Evolutionary conservation across 2,888 invertebrate species (phyloP).

Genomic region (Smittia aterrima): DNA sequence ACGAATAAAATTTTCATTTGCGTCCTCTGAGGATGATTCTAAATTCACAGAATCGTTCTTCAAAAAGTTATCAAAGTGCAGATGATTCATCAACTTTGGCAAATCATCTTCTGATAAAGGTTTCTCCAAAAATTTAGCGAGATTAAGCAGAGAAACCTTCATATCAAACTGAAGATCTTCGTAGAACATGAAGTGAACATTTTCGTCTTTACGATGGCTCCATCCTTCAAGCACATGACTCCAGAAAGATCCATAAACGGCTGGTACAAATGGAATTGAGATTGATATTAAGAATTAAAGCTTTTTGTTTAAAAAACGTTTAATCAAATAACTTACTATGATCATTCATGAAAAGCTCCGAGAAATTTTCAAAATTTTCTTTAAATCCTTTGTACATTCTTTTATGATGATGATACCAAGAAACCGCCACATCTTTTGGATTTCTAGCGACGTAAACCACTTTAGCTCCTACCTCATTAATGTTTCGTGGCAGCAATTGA

Average conservation of each 20-base stretch:
- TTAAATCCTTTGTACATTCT: constrained; percentile 64
- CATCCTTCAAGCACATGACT: constrained; percentile 77
- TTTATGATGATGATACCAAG: constrained; percentile 75
- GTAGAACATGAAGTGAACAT: constrained; percentile 74
- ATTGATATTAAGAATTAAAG: no score
- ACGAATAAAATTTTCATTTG: neutral
- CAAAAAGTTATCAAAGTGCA: constrained; percentile 76
- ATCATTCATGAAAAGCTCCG: neutral
- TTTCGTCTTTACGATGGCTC: constrained; percentile 62
- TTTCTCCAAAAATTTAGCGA: constrained; percentile 64
- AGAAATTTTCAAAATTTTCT: neutral
- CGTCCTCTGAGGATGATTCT: neutral
- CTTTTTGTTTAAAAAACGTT: neutral
- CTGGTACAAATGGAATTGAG: no score
- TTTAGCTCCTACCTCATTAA: constrained; percentile 59
- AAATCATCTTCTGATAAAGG: constrained; percentile 60
- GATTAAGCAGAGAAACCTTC: constrained; percentile 57
- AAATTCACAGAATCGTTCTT: constrained; percentile 67
- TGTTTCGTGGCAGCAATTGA: constrained; percentile 65
- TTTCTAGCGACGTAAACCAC: constrained; percentile 79
- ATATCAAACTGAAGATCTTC: constrained; percentile 74
- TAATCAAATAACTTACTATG: neutral
- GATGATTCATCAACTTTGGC: constrained; percentile 63
- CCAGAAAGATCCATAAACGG: constrained; percentile 66
- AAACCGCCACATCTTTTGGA: constrained; percentile 82